Evolutionary conservation across 2,888 invertebrate species (phyloP).

Genomic region (Sinopyrophorus schimmeli): DNA sequence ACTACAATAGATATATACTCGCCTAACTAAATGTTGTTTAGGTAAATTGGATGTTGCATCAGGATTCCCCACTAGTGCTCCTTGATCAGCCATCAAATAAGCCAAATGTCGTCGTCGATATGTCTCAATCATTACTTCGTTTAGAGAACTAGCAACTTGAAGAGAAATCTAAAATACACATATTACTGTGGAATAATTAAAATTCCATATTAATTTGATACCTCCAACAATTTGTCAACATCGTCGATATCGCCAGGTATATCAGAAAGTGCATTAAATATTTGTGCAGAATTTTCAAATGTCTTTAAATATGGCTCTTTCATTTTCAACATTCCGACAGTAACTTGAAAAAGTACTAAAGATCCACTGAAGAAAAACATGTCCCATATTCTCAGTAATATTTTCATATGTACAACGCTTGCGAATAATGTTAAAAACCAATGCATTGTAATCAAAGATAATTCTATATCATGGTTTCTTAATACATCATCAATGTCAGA

Average conservation of each 20-base stretch:
- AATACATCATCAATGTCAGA: slow-evolving; percentile 89
- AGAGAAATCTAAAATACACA: slow-evolving; percentile 61
- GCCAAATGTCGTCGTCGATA: slow-evolving; percentile 91
- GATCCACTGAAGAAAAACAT: slow-evolving; percentile 96
- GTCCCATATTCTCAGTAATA: slow-evolving; percentile 94
- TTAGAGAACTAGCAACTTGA: slow-evolving; percentile 79
- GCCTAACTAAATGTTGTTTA: slow-evolving; percentile 85
- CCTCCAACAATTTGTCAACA: slow-evolving; percentile 83
- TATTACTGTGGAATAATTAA: not conserved
- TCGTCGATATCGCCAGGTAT: slow-evolving; percentile 94
- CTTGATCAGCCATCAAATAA: slow-evolving; percentile 96
- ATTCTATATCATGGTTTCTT: slow-evolving; percentile 91
- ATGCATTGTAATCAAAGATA: slow-evolving; percentile 93
- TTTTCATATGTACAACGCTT: slow-evolving; percentile 94
- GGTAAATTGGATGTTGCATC: slow-evolving; percentile 88
- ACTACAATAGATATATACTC: slow-evolving; percentile 14
- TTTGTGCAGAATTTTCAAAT: slow-evolving; percentile 94
- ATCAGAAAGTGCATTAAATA: slow-evolving; percentile 95
- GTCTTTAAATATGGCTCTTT: slow-evolving; percentile 80
- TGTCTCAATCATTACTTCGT: slow-evolving; percentile 83
- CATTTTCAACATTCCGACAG: slow-evolving; percentile 92
- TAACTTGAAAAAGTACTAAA: slow-evolving; percentile 89
- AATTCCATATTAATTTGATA: slow-evolving; percentile 50
- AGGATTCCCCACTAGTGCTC: slow-evolving; percentile 88
- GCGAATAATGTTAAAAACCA: slow-evolving; percentile 98